Evolutionary conservation across 2,888 invertebrate genomes (phyloP), one percentile per base, ranked within the genome.

Genomic region (Nesidiocoris tenuis): DNA sequence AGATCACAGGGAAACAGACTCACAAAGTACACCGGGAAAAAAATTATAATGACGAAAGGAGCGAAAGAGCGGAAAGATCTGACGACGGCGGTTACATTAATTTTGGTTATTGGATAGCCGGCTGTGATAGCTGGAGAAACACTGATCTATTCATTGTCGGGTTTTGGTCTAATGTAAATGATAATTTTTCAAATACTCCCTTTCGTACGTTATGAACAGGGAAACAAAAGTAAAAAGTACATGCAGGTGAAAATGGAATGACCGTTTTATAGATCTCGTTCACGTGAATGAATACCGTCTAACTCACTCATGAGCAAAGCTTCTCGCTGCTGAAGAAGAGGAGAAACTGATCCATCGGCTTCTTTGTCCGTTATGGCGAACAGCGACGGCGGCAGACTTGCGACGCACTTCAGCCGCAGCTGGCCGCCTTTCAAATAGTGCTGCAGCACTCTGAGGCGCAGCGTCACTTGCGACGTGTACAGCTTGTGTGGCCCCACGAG

Each of bases 301-400:
- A 9, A 72, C 72, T 72, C 23, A 72, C 72, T 39, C 19, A 61
- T 72, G 72, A 72, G 72, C 72, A 63, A 19, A 25, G 72, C 61
- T 21, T 72, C 72, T 39, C 72, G 25, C 21, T 72, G 72, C 61
- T 72, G 61, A 39, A 72, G 72, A 24, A 72, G 63, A 9, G 72
- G 72, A 17, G 72, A 55, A 39, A 72, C 72, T 22, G 22, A 61
- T 12, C 72, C 72, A 54, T 72, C 72, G 72, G 61, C 39, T 17
- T 72, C 55, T 61, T 61, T 39, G 72, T 72, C 72, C 1, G 23
- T 54, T 39, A 39, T 39, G 23, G 61, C 61, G 54, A 72, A 72
- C n/a, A 61, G 56, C 9, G 72, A 72, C n/a, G 72, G 39, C 3
- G 72, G 72, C 25, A 72, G 22, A n/a, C 72, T 72, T 9, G 72